Conservation (phyloP, 2,888 invertebrate species). For the Falcaria lacertinaria region DNA sequence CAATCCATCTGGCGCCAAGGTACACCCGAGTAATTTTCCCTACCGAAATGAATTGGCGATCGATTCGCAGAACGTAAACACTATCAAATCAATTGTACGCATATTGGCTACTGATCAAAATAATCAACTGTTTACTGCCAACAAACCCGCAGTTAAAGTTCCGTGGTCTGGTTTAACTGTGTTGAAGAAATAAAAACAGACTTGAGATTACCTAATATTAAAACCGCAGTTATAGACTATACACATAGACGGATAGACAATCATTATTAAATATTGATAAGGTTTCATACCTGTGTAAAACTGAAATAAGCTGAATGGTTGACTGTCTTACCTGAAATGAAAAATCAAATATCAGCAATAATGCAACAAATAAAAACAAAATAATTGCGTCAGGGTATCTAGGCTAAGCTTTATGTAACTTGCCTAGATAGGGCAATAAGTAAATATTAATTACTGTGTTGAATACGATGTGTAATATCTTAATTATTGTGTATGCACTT, state of each 20-base stretch:
- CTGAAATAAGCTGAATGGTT: neutral
- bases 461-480: too few species aligned
- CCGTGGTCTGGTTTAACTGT: neutral
- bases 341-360: neutral
- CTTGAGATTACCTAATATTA: neutral
- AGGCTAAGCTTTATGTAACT: too few species aligned
- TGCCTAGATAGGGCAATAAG: too few species aligned
- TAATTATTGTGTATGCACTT: too few species aligned
- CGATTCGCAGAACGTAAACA: slow-evolving; percentile 26
- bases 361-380: too few species aligned
- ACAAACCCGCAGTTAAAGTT: neutral
- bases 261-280: too few species aligned
- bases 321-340: neutral
- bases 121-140: slow-evolving; percentile 13
- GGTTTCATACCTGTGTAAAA: neutral
- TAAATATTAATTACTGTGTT: too few species aligned
- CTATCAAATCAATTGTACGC: slow-evolving; percentile 13
- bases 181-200: neutral
- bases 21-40: slow-evolving; percentile 55
- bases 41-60: slow-evolving; percentile 29
- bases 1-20: slow-evolving; percentile 55
- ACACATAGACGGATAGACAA: too few species aligned
- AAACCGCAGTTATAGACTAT: too few species aligned
- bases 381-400: too few species aligned
- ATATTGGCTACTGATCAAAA: slow-evolving; percentile 23